These are phyloP conservation scores for Spodoptera exigua DNA, from an alignment of 2,888 invertebrate species.

Conservation along the genomic window DNA sequence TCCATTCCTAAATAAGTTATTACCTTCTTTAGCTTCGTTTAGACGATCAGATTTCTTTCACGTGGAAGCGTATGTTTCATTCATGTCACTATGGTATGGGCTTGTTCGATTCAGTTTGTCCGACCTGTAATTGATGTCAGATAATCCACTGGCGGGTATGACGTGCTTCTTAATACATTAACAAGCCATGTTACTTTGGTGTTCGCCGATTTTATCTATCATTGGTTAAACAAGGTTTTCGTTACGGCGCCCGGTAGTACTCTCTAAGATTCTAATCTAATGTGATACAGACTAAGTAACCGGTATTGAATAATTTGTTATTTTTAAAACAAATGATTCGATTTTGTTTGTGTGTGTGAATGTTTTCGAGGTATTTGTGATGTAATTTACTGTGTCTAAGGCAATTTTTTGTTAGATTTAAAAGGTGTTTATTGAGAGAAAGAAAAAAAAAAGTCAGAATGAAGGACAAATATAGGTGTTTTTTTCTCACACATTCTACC, in stretches of 20 bases:
- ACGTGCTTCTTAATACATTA: constrained; percentile 59
- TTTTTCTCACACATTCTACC: no score
- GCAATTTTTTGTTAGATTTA: no score
- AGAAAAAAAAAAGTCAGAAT: no score
- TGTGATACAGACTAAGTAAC: constrained; percentile 40
- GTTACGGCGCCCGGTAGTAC: constrained; percentile 49
- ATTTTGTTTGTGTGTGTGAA: constrained; percentile 15
- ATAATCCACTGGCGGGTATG: constrained; percentile 59
- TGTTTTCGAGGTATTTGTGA: no score
- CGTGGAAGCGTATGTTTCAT: not conserved
- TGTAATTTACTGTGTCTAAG: no score
- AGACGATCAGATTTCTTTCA: no score
- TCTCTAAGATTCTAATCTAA: constrained; percentile 49
- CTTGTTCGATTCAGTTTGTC: constrained; percentile 56
- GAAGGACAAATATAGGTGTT: no score
- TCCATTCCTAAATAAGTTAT: no score
- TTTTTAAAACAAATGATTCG: constrained; percentile 27
- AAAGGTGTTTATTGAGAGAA: no score
- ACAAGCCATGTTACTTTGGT: constrained; percentile 55
- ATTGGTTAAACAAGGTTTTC: constrained; percentile 61
- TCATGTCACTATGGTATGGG: constrained; percentile 41
- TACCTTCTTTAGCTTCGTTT: no score
- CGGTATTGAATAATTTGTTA: constrained; percentile 33
- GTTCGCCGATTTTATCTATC: constrained; percentile 61
- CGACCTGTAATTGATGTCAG: constrained; percentile 63